Evolutionary conservation across 1,140 invertebrate species (phyloP), one percentile per base, ranked within the genome.

Genomic region (Halesus radiatus): DNA sequence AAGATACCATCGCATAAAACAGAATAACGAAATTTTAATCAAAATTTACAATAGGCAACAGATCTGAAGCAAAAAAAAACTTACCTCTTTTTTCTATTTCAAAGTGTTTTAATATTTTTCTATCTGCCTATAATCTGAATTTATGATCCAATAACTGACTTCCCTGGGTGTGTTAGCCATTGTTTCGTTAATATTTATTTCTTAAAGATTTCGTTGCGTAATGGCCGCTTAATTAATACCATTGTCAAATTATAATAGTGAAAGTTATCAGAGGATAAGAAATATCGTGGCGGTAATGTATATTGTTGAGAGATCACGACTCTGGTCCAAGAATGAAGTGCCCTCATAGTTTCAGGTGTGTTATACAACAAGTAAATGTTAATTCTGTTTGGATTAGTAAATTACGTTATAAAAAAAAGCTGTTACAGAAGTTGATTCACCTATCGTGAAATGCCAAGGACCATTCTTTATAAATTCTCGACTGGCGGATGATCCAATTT

Each of bases 271-370:
- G 62, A 15, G 20, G 53, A 53, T 70, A 79, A 77, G 68, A 76
- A 80, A 73, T 50, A 75, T 74, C 76, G 79, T 60, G 23, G 68
- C 16, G 45, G 64, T 78, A 78, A 80, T 50, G 58, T 76, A 76
- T 76, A 83, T 80, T 83, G 82, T 83, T 83, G 54, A 62, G 8
- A 20, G 74, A 82, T 80, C 81, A 80, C 81, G 81, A 82, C 64
- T 54, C 45, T 62, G 20, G 18, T 22, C 56, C 45, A 29, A 32
- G 37, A 64, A 64, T 62, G 23, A 75, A 64, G 37, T 76, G 62
- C 45, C 45, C 75, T 52, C 37, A 64, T 23, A 68, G 23, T 26
- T 58, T 75, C 72, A 58, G 29, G 53, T 23, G 20, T 18, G 22
- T 74, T 74, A 56, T 56, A 72, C 52, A 72, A 72, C 68, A 7